These are phyloP conservation scores for Diorhabda sublineata DNA, from an alignment of 1,140 invertebrate genomes.

Conservation along the genomic window DNA sequence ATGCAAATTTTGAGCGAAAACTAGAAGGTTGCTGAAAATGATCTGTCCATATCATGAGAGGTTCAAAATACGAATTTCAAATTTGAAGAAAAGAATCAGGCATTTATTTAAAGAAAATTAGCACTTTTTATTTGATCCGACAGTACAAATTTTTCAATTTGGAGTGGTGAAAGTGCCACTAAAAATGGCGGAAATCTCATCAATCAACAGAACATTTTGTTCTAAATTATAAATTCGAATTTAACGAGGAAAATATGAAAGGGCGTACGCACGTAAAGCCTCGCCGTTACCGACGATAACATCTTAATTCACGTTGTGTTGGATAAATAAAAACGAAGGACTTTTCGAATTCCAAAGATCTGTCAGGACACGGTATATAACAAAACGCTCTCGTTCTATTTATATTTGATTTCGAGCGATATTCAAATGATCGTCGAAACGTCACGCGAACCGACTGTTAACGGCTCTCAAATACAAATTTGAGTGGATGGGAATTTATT, in stretches of 20 bases:
- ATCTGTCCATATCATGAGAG: too few species aligned
- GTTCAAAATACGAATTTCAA: too few species aligned
- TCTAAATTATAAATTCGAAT: slow-evolving; percentile 1
- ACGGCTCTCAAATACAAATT: background rate
- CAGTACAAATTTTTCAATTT: too few species aligned
- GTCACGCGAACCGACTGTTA: background rate
- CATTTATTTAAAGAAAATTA: too few species aligned
- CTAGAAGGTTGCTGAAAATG: too few species aligned
- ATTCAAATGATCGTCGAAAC: background rate
- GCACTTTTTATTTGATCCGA: too few species aligned
- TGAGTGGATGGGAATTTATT: background rate
- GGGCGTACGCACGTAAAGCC: background rate
- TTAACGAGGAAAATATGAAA: background rate
- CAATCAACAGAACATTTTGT: too few species aligned
- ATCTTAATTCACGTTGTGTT: background rate
- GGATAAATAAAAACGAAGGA: background rate
- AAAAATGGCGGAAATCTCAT: too few species aligned
- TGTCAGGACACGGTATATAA: background rate
- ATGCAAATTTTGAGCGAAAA: too few species aligned
- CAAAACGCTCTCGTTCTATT: background rate
- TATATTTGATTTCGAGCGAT: background rate
- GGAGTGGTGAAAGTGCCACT: too few species aligned
- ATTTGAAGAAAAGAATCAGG: too few species aligned
- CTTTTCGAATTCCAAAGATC: slow-evolving; percentile 2
- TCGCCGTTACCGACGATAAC: background rate